A percentile compares a stretch with the other conserved stretches of the same genome.
phyloP scores from a whole-genome alignment of 2,113 vertebrate genomes.

The Clupea harengus region DNA sequence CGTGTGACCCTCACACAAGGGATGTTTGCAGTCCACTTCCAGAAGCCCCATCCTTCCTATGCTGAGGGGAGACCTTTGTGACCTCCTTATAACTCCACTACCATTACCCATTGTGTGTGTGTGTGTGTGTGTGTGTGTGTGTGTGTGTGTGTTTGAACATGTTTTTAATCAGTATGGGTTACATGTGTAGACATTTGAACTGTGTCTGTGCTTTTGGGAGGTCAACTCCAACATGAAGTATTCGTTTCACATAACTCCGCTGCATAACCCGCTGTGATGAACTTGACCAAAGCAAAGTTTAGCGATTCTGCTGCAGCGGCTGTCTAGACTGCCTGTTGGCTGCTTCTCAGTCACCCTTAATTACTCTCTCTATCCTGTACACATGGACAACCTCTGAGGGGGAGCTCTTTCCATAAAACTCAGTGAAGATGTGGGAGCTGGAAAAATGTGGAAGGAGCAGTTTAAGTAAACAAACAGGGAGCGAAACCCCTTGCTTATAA shows the following conservation, averaged over 20 bases:
- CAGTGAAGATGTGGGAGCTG: not conserved
- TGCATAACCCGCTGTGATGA: not conserved
- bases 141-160: not conserved
- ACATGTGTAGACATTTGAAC: not conserved
- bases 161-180: not conserved
- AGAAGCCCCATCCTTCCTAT: not conserved
- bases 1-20: not conserved
- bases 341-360: not conserved
- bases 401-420: not conserved
- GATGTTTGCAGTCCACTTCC: not conserved
- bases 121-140: not conserved
- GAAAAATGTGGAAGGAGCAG: not conserved
- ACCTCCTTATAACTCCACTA: not conserved
- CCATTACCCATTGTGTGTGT: not conserved
- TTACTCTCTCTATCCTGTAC: not conserved
- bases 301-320: not conserved
- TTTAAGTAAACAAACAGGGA: not conserved
- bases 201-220: not conserved
- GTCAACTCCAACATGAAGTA: not conserved
- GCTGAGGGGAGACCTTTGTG: not conserved
- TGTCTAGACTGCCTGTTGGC: constrained; percentile 1
- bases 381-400: not conserved
- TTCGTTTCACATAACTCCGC: not conserved
- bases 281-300: not conserved
- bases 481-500: not conserved